Base-by-base conservation (phyloP, 1,140 invertebrate species). In the Zaprionus inermis region DNA sequence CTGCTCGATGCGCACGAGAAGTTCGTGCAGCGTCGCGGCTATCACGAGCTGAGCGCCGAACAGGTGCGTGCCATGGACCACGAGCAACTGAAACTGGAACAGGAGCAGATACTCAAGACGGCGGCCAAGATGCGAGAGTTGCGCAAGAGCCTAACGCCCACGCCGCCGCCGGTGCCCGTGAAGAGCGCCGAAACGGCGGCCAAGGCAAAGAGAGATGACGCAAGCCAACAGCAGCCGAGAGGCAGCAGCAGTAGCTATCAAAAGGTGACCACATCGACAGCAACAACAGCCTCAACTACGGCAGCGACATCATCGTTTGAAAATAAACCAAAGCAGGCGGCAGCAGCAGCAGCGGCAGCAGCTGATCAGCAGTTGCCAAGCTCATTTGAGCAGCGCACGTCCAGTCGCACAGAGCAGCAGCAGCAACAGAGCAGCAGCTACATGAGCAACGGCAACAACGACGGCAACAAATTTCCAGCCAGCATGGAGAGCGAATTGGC, bases 1-100 rank as follows among this genome's bases (percentile, higher is more conserved):
- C 91, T 96, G 41, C 91, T 96, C 12, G 95, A 96, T 74, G 93
- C 95, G 38, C 95, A 96, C 78, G 93, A 93, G 41, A 96, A 96
- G 79, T 96, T 94, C 79, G 76, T 95, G 2, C 94, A 96, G 68
- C 92, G 95, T 24, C 93, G 94, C 58, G 93, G 93, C 9, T 95
- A 95, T 78, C 93, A 94, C 75, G 94, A 94, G 82, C 58, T 88
- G 78, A 68, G 80, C 78, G 22, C 77, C 5, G 81, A 79, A 32
- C 78, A 91, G 58, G 89, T 93, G 58, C 77, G 79, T 6, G 57
- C 61, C 20, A 66, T 84, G 54, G 81, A 92, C 60, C 58, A 54
- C 41, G 86, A 89, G 20, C 66, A 91, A 66, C 56, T 75, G 64
- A 64, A 73, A 22, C 55, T 68, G 36, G 68, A 86, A 32, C 85